Evolutionary conservation across 2,888 invertebrate species (phyloP), one percentile per base, ranked within the genome.

Genomic region (Perizoma flavofasciatum): DNA sequence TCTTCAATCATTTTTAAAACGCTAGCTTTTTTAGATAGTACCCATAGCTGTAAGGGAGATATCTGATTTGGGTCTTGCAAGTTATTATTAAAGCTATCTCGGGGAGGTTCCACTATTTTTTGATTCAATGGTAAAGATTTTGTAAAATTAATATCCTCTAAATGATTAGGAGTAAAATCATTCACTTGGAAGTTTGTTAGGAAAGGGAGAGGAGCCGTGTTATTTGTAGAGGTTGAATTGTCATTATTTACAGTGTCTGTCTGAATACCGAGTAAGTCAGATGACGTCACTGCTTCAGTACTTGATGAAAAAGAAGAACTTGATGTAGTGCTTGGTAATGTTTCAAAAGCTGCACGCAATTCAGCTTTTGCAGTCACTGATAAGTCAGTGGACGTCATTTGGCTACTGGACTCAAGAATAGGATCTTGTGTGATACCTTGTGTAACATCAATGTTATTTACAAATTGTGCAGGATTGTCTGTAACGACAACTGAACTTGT

Each of bases 1-100:
- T 92, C 87, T 84, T 92, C 92, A 56, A 92, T 92, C 86, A 92
- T 90, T 78, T 90, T 84, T 61, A 92, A 81, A 63, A 92, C 88
- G 65, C 82, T 83, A 62, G 92, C 92, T 81, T 91, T 89, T 75
- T 88, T 89, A n/a, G 92, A 89, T 63, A 92, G 75, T 67, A 92
- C 79, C 89, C 86, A 89, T 66, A 92, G 71, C 67, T 92, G 88
- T 51, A 88, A 66, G 44, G 83, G 85, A 44, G 91, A 86, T 66
- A 91, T 68, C 65, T 83, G 81, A 74, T 69, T 82, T 46, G 83
- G 82, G 66, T 87, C 78, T 63, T 79, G 77, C 51, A 81, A 66
- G 45, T 75, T 67, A 67, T 73, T 69, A 67, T 71, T 74, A 66
- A 79, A 72, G 69, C 69, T 74, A 62, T 71, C 68, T 63, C 69